These are phyloP conservation scores for Hydrocynus forskahlii DNA, from an alignment of 2,797 vertebrate species.

Conservation along the genomic window DNA sequence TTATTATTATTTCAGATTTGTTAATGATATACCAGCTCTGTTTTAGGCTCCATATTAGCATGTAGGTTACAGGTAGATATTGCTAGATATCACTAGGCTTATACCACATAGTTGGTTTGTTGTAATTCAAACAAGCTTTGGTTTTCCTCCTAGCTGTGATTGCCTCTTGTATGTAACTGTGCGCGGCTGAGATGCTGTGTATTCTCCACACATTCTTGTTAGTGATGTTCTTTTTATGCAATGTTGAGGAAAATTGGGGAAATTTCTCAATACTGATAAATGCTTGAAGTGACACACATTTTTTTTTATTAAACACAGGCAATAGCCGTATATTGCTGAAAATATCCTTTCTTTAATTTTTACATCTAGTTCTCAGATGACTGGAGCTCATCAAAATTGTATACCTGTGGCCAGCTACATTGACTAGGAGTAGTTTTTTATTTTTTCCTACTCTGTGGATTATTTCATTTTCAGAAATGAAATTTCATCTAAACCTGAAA, in stretches of 20 bases:
- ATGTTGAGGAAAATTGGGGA: too few species aligned
- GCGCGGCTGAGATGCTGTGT: too few species aligned
- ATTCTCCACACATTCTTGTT: not conserved
- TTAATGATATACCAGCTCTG: not conserved
- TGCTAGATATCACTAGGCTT: not conserved
- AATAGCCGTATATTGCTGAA: too few species aligned
- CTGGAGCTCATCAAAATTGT: not conserved
- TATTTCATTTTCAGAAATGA: slow-evolving; percentile 37
- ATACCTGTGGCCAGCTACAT: not conserved
- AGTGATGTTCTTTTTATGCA: not conserved
- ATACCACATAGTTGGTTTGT: not conserved
- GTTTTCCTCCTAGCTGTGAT: too few species aligned
- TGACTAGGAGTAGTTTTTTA: too few species aligned
- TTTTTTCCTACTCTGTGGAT: slow-evolving; percentile 8
- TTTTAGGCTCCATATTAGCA: not conserved
- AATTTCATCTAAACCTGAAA: slow-evolving; percentile 47
- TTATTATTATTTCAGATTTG: not conserved
- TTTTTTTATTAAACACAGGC: too few species aligned
- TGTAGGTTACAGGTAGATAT: not conserved
- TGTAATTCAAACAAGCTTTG: not conserved
- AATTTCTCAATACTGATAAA: too few species aligned
- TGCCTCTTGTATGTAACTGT: not conserved
- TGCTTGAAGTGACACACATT: too few species aligned
- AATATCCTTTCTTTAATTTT: too few species aligned
- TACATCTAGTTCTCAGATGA: too few species aligned